These are phyloP conservation scores for Phortica okadai DNA, from an alignment of 2,888 invertebrate genomes.

Conservation along the genomic window DNA sequence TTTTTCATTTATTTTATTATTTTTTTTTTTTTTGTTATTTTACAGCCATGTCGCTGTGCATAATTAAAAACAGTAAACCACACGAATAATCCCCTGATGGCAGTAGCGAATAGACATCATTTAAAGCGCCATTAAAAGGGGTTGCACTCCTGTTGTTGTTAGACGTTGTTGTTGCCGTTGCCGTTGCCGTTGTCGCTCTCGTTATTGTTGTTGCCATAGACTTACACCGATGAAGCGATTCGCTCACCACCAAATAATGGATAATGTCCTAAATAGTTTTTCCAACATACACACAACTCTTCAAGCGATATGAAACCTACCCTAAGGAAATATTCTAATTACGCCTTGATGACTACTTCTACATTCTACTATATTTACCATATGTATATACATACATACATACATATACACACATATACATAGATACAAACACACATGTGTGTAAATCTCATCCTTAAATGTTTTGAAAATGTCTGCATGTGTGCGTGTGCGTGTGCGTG, in stretches of 20 bases:
- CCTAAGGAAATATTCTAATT: conserved; percentile 63
- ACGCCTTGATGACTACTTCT: conserved; percentile 55
- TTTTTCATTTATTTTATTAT: background rate
- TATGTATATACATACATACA: conserved; percentile 1
- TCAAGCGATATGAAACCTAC: conserved; percentile 55
- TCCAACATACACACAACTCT: background rate
- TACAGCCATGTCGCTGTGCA: conserved; percentile 63
- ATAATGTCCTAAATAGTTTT: conserved; percentile 62
- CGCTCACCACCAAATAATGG: conserved; percentile 44
- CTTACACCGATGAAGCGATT: no score
- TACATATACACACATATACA: conserved; percentile 22
- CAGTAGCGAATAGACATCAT: conserved; percentile 43
- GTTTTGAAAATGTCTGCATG: background rate
- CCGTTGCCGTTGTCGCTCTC: no score
- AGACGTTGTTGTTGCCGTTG: no score
- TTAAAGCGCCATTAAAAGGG: background rate
- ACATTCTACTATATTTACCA: background rate
- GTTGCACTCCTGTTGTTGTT: conserved; percentile 31
- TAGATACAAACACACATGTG: conserved; percentile 25
- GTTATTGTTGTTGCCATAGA: conserved; percentile 33
- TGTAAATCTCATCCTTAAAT: background rate
- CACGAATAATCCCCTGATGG: conserved; percentile 70
- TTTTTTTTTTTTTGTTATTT: conserved; percentile 2
- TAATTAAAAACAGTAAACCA: conserved; percentile 69
- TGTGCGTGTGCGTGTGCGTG: background rate